phyloP scores from a whole-genome alignment of 2,888 invertebrate genomes.

The Drosophila robusta region DNA sequence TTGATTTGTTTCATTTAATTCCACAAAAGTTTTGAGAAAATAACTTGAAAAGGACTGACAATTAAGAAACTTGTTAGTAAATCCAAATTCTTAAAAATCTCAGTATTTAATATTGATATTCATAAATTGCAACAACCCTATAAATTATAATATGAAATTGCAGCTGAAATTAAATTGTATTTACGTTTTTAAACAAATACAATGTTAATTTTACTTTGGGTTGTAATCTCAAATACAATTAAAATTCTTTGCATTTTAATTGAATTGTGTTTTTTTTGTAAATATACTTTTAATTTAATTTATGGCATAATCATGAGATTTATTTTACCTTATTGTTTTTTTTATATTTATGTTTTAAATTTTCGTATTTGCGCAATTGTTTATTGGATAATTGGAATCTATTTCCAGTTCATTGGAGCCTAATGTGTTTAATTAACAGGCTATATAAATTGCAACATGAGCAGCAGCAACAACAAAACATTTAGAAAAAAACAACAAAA shows the following conservation, averaged over 20 bases:
- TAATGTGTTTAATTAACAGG: constrained; percentile 67
- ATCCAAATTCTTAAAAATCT: no score
- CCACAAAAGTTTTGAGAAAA: no score
- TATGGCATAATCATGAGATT: constrained; percentile 28
- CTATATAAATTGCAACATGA: constrained; percentile 50
- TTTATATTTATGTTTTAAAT: constrained; percentile 1
- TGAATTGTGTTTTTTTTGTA: not conserved
- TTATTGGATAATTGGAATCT: constrained; percentile 59
- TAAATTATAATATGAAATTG: not conserved
- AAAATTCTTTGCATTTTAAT: constrained; percentile 3
- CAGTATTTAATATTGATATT: no score
- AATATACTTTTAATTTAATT: constrained; percentile 35
- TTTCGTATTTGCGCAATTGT: constrained; percentile 32
- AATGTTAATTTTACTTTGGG: not conserved
- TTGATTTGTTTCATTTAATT: no score
- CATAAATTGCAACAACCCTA: no score
- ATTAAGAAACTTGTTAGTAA: no score
- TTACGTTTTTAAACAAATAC: not conserved
- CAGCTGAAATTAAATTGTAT: not conserved
- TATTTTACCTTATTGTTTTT: constrained; percentile 34
- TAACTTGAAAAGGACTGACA: no score
- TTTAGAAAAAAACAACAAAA: constrained; percentile 8
- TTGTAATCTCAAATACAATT: not conserved
- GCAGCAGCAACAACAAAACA: constrained; percentile 10
- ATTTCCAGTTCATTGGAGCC: constrained; percentile 68